phyloP scores from a whole-genome alignment of 2,113 vertebrate species.

The Sander vitreus region DNA sequence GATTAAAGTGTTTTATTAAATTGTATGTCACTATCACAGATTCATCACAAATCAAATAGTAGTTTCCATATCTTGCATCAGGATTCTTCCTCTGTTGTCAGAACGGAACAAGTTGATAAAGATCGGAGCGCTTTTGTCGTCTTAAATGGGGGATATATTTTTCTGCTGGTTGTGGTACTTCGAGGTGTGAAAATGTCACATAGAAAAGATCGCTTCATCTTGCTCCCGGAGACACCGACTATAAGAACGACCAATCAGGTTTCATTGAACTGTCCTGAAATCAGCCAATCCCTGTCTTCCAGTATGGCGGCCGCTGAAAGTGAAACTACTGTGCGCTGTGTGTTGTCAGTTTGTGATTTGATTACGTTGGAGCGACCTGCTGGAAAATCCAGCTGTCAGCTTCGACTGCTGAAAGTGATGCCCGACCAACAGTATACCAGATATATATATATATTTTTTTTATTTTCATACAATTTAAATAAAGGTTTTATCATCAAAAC shows the following conservation, averaged over 20 bases:
- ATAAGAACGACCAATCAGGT: background rate
- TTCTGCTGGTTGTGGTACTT: background rate
- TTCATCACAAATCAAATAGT: background rate
- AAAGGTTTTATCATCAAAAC: background rate
- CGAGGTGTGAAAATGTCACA: constrained; percentile 32
- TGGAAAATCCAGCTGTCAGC: constrained; percentile 33
- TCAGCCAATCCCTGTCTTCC: background rate
- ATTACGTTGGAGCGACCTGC: constrained; percentile 11
- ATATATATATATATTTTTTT: too few relatives aligned
- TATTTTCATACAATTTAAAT: background rate
- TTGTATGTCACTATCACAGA: background rate
- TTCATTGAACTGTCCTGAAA: background rate
- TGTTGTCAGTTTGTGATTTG: constrained; percentile 5
- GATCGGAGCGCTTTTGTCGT: background rate
- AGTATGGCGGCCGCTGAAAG: background rate
- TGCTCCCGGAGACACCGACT: background rate
- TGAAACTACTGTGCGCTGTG: background rate
- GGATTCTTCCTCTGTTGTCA: background rate
- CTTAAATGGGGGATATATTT: constrained; percentile 1
- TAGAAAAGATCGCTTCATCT: constrained; percentile 2
- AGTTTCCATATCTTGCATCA: constrained; percentile 24
- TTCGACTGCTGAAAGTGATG: background rate
- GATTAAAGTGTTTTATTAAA: background rate
- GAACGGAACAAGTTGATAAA: background rate
- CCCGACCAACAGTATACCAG: background rate